phyloP scores from a whole-genome alignment of 2,888 invertebrate species.

The Lymantria monacha region DNA sequence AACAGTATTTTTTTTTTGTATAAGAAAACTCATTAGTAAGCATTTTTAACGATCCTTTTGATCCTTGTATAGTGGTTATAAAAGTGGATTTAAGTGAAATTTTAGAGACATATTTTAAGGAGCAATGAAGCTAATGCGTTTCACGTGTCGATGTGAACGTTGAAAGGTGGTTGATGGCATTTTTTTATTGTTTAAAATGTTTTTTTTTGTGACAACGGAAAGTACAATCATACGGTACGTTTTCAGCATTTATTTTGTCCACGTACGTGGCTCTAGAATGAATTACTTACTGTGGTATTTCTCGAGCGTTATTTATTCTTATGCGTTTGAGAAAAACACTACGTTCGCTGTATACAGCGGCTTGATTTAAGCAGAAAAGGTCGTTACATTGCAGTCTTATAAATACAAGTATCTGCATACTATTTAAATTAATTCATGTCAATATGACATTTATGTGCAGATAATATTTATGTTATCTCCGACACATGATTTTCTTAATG shows the following conservation, averaged over 20 bases:
- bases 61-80: slow-evolving; percentile 57
- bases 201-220: neutral
- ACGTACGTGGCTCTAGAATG: too few species aligned
- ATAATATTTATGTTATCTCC: slow-evolving; percentile 4
- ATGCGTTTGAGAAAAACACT: too few species aligned
- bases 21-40: slow-evolving; percentile 27
- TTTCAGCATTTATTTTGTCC: too few species aligned
- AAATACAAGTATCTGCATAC: neutral
- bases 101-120: slow-evolving; percentile 25
- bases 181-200: slow-evolving; percentile 11
- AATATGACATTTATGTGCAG: slow-evolving; percentile 18
- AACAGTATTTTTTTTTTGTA: slow-evolving; percentile 21
- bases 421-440: neutral
- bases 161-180: slow-evolving; percentile 10
- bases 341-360: too few species aligned
- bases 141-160: slow-evolving; percentile 20
- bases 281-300: too few species aligned
- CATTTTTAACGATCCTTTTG: slow-evolving; percentile 63
- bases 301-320: too few species aligned
- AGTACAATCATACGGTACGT: too few species aligned
- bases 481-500: slow-evolving; percentile 19
- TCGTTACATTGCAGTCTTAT: too few species aligned
- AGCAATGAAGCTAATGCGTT: slow-evolving; percentile 22
- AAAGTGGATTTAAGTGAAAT: slow-evolving; percentile 47
- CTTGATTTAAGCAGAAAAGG: too few species aligned